Evolutionary conservation across 2,113 vertebrate species (phyloP).

Genomic region (Anolis sagrei): DNA sequence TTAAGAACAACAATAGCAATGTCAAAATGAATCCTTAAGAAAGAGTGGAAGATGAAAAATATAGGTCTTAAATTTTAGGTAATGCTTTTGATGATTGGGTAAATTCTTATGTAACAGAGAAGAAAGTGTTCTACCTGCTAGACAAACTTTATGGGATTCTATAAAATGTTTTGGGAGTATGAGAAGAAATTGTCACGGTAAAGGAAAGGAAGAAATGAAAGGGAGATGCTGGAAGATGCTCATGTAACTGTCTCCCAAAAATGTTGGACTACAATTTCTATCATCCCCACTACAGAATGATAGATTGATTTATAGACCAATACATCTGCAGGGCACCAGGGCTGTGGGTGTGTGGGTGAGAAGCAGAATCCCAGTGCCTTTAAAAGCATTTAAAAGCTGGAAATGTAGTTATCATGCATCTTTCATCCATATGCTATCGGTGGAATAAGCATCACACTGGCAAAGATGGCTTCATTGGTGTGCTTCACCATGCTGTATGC

Average conservation of each 20-base stretch:
- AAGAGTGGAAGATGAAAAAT: background rate
- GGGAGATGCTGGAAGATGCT: no score
- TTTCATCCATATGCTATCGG: background rate
- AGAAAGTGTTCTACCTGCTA: no score
- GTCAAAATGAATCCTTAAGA: background rate
- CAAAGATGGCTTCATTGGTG: background rate
- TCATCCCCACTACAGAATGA: no score
- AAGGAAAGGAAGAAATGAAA: no score
- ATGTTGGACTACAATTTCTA: no score
- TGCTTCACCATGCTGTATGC: background rate
- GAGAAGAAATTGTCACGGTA: no score
- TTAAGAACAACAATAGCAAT: no score
- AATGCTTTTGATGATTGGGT: background rate
- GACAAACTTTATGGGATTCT: no score
- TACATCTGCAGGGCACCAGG: no score
- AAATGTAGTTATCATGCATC: background rate
- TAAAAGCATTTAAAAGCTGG: background rate
- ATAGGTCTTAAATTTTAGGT: background rate
- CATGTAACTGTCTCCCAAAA: no score
- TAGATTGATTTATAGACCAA: no score
- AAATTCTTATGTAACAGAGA: background rate
- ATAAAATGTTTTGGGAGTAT: no score
- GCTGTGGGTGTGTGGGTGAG: background rate
- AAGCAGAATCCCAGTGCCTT: background rate
- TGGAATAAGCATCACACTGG: background rate